These are phyloP conservation scores for Lota lota DNA, from an alignment of 2,113 vertebrate genomes.

Conservation along the genomic window DNA sequence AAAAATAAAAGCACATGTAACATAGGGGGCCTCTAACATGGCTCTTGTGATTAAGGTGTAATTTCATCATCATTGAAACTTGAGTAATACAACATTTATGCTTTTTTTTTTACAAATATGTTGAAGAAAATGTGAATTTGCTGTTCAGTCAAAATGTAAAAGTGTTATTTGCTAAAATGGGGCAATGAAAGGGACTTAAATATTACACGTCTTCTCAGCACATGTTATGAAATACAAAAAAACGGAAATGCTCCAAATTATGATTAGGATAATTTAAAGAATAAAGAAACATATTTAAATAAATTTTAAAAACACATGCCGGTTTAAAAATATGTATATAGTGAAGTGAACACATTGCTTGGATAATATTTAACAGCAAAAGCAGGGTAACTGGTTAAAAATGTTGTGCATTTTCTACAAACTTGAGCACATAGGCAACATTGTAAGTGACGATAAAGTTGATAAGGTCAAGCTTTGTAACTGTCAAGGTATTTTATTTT, in stretches of 20 bases:
- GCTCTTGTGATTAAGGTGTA: constrained; percentile 47
- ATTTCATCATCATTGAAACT: constrained; percentile 42
- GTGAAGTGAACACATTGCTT: constrained; percentile 42
- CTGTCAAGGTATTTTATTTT: constrained; percentile 31
- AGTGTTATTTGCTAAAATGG: too few relatives aligned
- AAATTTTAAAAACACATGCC: constrained; percentile 31
- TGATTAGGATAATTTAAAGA: constrained; percentile 5
- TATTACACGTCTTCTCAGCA: too few relatives aligned
- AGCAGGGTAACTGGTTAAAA: constrained; percentile 39
- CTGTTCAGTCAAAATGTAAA: constrained; percentile 16
- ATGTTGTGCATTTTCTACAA: constrained; percentile 51
- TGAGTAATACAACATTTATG: constrained; percentile 16
- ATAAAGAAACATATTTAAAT: constrained; percentile 12
- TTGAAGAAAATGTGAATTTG: constrained; percentile 24
- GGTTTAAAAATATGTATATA: constrained; percentile 29
- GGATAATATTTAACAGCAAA: constrained; percentile 45
- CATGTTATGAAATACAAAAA: constrained; percentile 9
- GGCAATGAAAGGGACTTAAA: too few relatives aligned
- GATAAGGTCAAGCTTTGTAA: constrained; percentile 29
- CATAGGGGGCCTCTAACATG: constrained; percentile 41
- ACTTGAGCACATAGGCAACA: constrained; percentile 46
- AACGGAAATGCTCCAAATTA: constrained; percentile 24
- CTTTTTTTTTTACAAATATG: constrained; percentile 47
- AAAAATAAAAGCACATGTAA: constrained; percentile 78
- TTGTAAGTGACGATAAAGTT: constrained; percentile 32